Percentiles rank a stretch among this genome's conserved stretches.
Conservation (phyloP, 2,113 vertebrate species). For the Suncus etruscus region DNA sequence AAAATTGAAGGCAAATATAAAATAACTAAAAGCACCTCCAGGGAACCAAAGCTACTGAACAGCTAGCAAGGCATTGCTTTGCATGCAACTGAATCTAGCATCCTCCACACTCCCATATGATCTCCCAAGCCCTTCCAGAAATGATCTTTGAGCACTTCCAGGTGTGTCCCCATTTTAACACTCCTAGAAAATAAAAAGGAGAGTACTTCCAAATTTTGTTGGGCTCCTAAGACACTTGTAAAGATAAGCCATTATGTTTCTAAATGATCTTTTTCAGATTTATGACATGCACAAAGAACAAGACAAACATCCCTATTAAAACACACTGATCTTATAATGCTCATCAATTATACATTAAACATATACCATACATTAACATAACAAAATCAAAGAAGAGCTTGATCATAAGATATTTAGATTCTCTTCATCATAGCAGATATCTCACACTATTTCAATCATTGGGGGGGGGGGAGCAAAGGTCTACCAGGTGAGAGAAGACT, state of each 20-base stretch:
- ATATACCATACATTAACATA: neutral
- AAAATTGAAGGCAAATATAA: neutral
- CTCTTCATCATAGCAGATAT: neutral
- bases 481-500: neutral
- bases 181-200: neutral
- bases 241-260: conserved; percentile 8
- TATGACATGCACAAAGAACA: conserved; percentile 3
- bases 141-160: too few relatives aligned
- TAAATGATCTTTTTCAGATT: conserved; percentile 18
- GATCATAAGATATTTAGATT: neutral
- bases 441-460: neutral
- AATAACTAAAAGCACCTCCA: neutral
- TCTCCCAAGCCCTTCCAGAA: too few relatives aligned
- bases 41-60: too few relatives aligned
- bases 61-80: too few relatives aligned
- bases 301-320: neutral
- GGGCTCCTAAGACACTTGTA: conserved; percentile 8
- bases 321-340: neutral
- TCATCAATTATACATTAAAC: too few relatives aligned
- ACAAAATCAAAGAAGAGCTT: conserved; percentile 38
- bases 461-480: neutral
- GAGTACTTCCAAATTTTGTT: neutral
- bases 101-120: too few relatives aligned
- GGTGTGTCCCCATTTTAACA: too few relatives aligned
- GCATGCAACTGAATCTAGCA: too few relatives aligned